Percentiles rank a stretch among this genome's conserved stretches.
Evolutionary conservation across 2,888 invertebrate species (phyloP).

Genomic region (Polia nebulosa): DNA sequence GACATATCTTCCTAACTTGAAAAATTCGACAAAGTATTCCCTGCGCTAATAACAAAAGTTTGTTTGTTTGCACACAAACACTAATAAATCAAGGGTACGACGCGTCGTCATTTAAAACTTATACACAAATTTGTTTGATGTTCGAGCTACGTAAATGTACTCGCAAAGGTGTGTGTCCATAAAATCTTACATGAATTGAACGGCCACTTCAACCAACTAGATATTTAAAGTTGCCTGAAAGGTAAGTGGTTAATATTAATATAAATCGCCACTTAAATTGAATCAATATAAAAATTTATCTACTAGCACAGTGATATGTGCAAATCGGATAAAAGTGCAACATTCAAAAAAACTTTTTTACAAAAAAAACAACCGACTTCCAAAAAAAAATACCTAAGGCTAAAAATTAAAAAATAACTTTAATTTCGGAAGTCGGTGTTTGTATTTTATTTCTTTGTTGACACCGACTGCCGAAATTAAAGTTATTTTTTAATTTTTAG

Average conservation of each 20-base stretch:
- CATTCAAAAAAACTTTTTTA: slow-evolving; percentile 44
- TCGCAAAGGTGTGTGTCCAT: not conserved
- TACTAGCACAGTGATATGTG: slow-evolving; percentile 12
- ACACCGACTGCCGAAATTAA: too few relatives aligned
- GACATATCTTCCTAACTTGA: slow-evolving; percentile 17
- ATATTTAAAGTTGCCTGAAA: not conserved
- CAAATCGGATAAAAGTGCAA: slow-evolving; percentile 39
- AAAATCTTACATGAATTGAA: slow-evolving; percentile 26
- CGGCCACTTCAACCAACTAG: slow-evolving; percentile 4
- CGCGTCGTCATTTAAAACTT: slow-evolving; percentile 49
- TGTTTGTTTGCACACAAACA: slow-evolving; percentile 47
- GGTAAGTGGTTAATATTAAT: not conserved
- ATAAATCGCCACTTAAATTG: slow-evolving; percentile 26
- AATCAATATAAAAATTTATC: slow-evolving; percentile 27
- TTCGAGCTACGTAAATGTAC: slow-evolving; percentile 25
- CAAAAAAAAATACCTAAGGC: too few relatives aligned
- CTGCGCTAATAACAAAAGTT: slow-evolving; percentile 44
- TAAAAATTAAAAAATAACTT: too few relatives aligned
- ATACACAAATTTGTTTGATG: slow-evolving; percentile 41
- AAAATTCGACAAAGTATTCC: slow-evolving; percentile 19
- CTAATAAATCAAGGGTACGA: slow-evolving; percentile 38
- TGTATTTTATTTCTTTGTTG: too few relatives aligned
- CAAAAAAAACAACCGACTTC: too few relatives aligned
- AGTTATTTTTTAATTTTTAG: too few relatives aligned
- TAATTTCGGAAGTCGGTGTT: too few relatives aligned